phyloP scores from a whole-genome alignment of 1,140 invertebrate species.

The Calephelis nemesis region DNA sequence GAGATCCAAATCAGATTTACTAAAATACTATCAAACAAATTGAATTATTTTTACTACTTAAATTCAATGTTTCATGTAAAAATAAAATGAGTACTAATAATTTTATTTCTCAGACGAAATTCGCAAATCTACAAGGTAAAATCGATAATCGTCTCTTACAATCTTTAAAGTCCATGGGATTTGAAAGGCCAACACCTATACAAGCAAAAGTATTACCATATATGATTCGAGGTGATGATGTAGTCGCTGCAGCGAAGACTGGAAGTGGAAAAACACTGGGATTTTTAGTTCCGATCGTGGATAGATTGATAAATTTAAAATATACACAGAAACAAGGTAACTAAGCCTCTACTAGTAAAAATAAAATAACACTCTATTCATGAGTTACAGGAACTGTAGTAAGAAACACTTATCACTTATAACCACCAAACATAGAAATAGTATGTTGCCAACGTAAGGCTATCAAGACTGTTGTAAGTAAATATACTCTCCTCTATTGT shows the following conservation, averaged over 20 bases:
- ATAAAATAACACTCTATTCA: too few relatives aligned
- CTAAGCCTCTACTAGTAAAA: too few relatives aligned
- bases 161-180: conserved; percentile 65
- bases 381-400: too few relatives aligned
- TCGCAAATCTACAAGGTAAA: conserved; percentile 67
- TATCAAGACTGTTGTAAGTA: too few relatives aligned
- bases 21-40: too few relatives aligned
- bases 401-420: too few relatives aligned
- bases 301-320: conserved; percentile 84
- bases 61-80: background rate
- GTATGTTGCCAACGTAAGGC: too few relatives aligned
- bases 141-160: conserved; percentile 50
- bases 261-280: conserved; percentile 97
- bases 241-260: conserved; percentile 95
- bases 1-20: too few relatives aligned
- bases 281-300: conserved; percentile 93
- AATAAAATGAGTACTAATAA: conserved; percentile 44
- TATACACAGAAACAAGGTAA: too few relatives aligned
- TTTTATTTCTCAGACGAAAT: conserved; percentile 45
- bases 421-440: too few relatives aligned
- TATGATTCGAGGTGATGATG: conserved; percentile 88
- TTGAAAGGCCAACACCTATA: conserved; percentile 89
- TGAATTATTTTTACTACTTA: too few relatives aligned
- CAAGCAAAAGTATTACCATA: conserved; percentile 90
- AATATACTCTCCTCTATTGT: too few relatives aligned